phyloP scores from a whole-genome alignment of 2,888 invertebrate species.

The Acronicta aceris region DNA sequence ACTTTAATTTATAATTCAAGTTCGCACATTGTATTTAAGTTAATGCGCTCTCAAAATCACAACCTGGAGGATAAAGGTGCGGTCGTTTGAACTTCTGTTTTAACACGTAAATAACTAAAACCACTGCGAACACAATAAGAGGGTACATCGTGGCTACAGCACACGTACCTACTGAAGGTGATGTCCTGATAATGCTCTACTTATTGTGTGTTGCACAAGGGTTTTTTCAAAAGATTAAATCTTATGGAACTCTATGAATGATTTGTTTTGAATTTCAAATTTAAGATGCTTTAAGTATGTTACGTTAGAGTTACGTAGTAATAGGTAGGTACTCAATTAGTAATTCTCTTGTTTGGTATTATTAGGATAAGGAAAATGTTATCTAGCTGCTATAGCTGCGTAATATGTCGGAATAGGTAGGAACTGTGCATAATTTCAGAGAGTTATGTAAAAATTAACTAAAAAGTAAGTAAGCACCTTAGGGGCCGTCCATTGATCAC shows the following conservation, averaged over 20 bases:
- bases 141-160: slow-evolving; percentile 57
- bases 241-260: slow-evolving; percentile 36
- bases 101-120: slow-evolving; percentile 52
- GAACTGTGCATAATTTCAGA: no score
- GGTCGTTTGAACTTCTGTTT: slow-evolving; percentile 45
- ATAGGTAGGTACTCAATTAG: no score
- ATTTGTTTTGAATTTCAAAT: slow-evolving; percentile 17
- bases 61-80: slow-evolving; percentile 67
- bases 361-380: no score
- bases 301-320: no score
- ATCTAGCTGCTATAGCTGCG: no score
- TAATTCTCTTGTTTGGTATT: no score
- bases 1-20: not conserved
- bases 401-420: no score
- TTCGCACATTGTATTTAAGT: not conserved
- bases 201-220: slow-evolving; percentile 28
- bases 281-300: no score
- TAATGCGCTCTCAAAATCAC: slow-evolving; percentile 2
- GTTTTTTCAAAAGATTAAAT: slow-evolving; percentile 47
- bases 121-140: slow-evolving; percentile 44
- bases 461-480: no score
- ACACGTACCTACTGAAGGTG: slow-evolving; percentile 28
- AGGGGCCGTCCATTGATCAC: no score
- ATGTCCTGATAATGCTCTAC: slow-evolving; percentile 27
- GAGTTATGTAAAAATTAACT: no score